Evolutionary conservation across 2,797 vertebrate genomes (phyloP).

Genomic region (Pipistrellus pipistrellus): DNA sequence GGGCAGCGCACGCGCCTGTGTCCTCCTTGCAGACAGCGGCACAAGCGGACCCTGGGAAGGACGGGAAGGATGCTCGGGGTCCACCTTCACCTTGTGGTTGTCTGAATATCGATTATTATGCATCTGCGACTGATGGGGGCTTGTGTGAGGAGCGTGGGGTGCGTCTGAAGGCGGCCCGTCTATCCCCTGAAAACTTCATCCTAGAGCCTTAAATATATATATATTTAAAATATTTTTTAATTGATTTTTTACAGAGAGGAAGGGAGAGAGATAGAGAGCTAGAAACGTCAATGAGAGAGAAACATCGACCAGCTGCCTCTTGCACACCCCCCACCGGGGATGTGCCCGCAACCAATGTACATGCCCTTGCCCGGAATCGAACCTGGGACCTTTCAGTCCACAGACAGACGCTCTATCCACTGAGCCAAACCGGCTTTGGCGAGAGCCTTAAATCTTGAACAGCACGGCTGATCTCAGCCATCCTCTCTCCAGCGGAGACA

Average conservation of each 20-base stretch:
- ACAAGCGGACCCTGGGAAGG: conserved; percentile 18
- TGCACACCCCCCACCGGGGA: no score
- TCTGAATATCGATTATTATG: conserved; percentile 67
- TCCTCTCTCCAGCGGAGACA: neutral
- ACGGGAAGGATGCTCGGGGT: conserved; percentile 13
- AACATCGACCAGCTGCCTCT: no score
- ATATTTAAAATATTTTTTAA: no score
- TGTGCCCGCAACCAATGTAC: no score
- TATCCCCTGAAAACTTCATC: neutral
- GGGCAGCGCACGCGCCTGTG: conserved; percentile 50
- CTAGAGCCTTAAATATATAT: neutral
- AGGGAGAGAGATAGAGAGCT: no score
- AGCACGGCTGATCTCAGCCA: neutral
- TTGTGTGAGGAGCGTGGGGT: neutral
- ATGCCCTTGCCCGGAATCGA: no score
- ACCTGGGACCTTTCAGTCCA: no score
- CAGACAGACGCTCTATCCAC: no score
- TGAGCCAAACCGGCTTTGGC: no score
- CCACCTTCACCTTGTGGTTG: conserved; percentile 74
- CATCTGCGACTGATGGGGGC: neutral
- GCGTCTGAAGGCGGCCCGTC: neutral
- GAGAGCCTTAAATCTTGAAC: conserved; percentile 12
- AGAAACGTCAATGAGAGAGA: no score
- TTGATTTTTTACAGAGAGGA: no score
- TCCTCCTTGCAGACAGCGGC: conserved; percentile 73